These are phyloP conservation scores for Syncerus caffer DNA, from an alignment of 2,797 vertebrate species.

Conservation along the genomic window DNA sequence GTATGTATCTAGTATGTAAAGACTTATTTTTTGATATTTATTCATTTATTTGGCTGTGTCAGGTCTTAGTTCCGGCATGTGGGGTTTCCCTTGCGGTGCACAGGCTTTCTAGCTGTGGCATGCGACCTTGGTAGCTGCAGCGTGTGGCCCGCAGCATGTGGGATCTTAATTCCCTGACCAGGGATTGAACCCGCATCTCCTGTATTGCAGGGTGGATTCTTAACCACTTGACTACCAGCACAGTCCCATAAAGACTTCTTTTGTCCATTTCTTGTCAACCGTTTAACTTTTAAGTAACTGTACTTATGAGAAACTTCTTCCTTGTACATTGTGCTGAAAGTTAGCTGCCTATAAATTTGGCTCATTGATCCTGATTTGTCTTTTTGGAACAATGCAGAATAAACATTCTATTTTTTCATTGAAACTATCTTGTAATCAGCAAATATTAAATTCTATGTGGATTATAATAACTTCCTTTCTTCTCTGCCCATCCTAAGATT, in stretches of 20 bases:
- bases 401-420: background rate
- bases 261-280: background rate
- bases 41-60: background rate
- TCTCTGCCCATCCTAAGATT: background rate
- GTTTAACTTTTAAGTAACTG: constrained; percentile 4
- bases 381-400: background rate
- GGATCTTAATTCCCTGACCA: background rate
- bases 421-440: background rate
- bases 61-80: background rate
- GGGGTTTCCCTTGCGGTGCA: background rate
- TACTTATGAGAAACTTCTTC: background rate
- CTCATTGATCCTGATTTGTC: background rate
- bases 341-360: background rate
- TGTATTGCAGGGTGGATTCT: background rate
- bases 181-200: background rate
- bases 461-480: background rate
- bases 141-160: background rate
- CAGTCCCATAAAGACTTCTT: background rate
- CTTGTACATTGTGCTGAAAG: background rate
- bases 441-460: background rate
- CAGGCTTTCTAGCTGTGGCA: background rate
- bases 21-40: background rate
- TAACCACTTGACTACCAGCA: background rate
- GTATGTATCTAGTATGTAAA: background rate
- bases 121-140: background rate